A percentile compares a stretch with the other conserved stretches of the same genome.
phyloP scores from a whole-genome alignment of 2,113 vertebrate species.

The Neolamprologus kungweensis region DNA sequence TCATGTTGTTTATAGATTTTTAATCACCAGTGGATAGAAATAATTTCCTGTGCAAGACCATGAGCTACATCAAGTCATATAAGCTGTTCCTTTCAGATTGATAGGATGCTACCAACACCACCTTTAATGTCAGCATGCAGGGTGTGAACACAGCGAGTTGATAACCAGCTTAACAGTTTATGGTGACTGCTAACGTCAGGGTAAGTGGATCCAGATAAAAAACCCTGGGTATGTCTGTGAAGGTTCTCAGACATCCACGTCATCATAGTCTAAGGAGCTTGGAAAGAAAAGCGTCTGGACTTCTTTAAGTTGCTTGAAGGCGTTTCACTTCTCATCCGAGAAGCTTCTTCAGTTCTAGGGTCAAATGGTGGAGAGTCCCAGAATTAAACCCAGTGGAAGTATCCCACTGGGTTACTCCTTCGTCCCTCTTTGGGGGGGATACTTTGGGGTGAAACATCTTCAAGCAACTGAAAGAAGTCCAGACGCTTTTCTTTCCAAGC shows the following conservation, averaged over 20 bases:
- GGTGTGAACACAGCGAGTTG: not conserved
- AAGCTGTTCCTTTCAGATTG: not conserved
- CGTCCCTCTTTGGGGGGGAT: not conserved
- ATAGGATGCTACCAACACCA: not conserved
- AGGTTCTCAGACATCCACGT: not conserved
- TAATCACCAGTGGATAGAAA: not conserved
- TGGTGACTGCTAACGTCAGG: not conserved
- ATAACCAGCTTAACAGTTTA: not conserved
- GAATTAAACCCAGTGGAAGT: not conserved
- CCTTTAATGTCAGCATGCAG: not conserved
- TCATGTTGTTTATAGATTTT: not conserved
- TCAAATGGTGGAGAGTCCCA: not conserved
- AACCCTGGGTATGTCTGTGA: not conserved
- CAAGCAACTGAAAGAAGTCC: not conserved
- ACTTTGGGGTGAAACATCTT: not conserved
- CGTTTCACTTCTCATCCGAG: not conserved
- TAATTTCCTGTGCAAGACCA: not conserved
- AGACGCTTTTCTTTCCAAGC: not conserved
- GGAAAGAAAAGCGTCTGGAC: not conserved
- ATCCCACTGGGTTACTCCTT: not conserved
- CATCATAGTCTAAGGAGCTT: not conserved
- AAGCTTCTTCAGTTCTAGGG: not conserved
- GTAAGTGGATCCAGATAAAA: not conserved
- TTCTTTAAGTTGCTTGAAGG: not conserved
- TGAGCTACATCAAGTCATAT: not conserved